Conservation (phyloP, 2,888 invertebrate species). For the Lasioglossum calceatum region DNA sequence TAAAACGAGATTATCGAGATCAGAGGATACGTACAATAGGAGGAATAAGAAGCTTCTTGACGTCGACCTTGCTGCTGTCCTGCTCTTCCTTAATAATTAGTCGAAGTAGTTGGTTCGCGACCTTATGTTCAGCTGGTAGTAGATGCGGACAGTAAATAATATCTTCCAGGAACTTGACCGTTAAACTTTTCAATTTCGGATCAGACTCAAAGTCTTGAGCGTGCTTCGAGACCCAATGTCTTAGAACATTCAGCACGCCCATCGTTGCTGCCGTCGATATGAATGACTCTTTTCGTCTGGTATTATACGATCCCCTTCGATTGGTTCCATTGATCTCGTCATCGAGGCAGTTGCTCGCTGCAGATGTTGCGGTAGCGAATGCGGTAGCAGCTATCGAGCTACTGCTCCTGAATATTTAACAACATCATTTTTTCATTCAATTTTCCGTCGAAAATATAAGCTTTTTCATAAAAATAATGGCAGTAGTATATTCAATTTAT, state of each 20-base stretch:
- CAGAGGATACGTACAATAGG: conserved; percentile 86
- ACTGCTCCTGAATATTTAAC: conserved; percentile 88
- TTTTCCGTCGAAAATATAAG: neutral
- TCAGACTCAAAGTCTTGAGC: conserved; percentile 95
- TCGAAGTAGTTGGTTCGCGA: conserved; percentile 92
- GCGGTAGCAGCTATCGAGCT: conserved; percentile 95
- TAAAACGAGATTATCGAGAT: neutral
- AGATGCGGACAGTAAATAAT: conserved; percentile 93
- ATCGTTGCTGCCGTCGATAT: conserved; percentile 97
- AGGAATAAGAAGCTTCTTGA: conserved; percentile 89
- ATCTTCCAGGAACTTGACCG: conserved; percentile 95
- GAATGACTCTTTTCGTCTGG: conserved; percentile 89
- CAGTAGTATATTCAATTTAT: neutral
- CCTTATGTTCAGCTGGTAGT: conserved; percentile 95
- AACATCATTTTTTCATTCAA: neutral
- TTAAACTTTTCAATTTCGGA: conserved; percentile 89
- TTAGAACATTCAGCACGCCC: conserved; percentile 94
- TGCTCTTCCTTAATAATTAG: conserved; percentile 91
- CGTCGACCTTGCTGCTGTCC: conserved; percentile 88
- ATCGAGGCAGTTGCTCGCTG: conserved; percentile 92
- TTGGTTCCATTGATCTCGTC: conserved; percentile 80
- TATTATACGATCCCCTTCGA: conserved; percentile 83
- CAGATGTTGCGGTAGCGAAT: conserved; percentile 96
- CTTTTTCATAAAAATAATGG: neutral
- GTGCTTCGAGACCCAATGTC: conserved; percentile 97